A percentile compares a stretch with the other conserved stretches of the same genome.
Conservation (phyloP, 2,113 vertebrate species). For the Xenopus borealis region DNA sequence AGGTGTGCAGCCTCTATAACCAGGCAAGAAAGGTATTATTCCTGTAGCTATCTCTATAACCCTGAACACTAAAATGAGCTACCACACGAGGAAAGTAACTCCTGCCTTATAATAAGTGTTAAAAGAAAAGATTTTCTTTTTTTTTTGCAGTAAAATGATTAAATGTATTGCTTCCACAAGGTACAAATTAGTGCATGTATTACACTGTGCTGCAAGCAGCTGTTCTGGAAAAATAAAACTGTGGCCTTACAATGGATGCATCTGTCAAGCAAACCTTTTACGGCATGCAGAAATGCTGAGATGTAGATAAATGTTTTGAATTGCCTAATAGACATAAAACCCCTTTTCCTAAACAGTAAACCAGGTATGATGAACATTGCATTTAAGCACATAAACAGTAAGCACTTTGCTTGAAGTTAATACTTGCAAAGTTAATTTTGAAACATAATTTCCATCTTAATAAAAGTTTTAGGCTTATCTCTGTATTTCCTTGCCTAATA, state of each 20-base stretch:
- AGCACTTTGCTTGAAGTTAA: not conserved
- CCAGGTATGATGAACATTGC: not conserved
- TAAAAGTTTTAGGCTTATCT: not conserved
- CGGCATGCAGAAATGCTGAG: not conserved
- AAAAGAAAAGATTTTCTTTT: too few relatives aligned
- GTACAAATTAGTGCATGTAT: too few relatives aligned
- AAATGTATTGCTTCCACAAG: too few relatives aligned
- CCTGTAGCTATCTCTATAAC: too few relatives aligned
- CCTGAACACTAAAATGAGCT: too few relatives aligned
- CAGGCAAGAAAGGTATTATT: too few relatives aligned
- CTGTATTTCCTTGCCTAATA: not conserved
- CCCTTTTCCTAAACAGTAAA: not conserved
- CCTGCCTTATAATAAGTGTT: too few relatives aligned
- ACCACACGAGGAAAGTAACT: too few relatives aligned
- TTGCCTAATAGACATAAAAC: not conserved
- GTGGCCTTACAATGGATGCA: not conserved
- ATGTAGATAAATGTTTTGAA: not conserved
- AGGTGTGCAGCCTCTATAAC: too few relatives aligned
- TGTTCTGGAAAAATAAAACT: not conserved
- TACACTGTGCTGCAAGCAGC: not conserved
- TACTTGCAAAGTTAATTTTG: not conserved
- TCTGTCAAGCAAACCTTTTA: not conserved
- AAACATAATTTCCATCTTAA: not conserved
- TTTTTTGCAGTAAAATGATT: too few relatives aligned
- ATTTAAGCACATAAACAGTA: conserved; percentile 3